A percentile compares a stretch with the other conserved stretches of the same genome.
These are phyloP conservation scores for Gambusia holbrooki DNA, from an alignment of 2,113 vertebrate species.

Conservation along the genomic window DNA sequence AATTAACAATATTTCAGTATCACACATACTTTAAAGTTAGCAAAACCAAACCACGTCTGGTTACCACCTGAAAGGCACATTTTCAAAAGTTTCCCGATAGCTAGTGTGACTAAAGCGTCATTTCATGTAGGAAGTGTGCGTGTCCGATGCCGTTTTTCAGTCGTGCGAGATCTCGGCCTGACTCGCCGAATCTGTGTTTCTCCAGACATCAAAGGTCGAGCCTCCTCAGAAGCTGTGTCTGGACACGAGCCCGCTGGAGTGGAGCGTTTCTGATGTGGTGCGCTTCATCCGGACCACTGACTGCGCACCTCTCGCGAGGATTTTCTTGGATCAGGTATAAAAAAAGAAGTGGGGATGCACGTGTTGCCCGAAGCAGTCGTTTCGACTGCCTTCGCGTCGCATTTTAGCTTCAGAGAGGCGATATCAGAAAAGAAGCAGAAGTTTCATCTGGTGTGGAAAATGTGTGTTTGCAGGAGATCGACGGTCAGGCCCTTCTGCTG, in stretches of 20 bases:
- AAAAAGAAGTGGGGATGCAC: neutral
- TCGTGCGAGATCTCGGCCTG: constrained; percentile 28
- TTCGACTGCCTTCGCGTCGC: neutral
- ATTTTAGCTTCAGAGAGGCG: neutral
- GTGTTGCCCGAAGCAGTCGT: neutral
- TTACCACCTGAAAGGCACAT: neutral
- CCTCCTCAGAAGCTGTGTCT: constrained; percentile 90
- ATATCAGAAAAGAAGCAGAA: neutral
- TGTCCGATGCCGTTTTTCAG: neutral
- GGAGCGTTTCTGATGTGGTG: constrained; percentile 94
- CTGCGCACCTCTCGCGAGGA: constrained; percentile 93
- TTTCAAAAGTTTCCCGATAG: neutral
- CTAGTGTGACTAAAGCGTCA: neutral
- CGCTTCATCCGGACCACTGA: constrained; percentile 96
- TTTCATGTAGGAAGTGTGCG: constrained; percentile 15
- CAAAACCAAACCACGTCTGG: neutral
- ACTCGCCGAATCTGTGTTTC: constrained; percentile 34
- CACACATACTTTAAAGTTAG: neutral
- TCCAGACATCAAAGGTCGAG: constrained; percentile 82
- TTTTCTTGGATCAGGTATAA: constrained; percentile 95
- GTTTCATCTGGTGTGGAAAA: neutral
- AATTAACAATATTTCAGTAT: neutral
- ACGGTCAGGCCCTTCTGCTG: constrained; percentile 95
- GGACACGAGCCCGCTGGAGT: constrained; percentile 95
- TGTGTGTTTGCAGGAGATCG: constrained; percentile 87